Conservation (phyloP, 2,888 invertebrate genomes). For the Matsumyia berberina region DNA sequence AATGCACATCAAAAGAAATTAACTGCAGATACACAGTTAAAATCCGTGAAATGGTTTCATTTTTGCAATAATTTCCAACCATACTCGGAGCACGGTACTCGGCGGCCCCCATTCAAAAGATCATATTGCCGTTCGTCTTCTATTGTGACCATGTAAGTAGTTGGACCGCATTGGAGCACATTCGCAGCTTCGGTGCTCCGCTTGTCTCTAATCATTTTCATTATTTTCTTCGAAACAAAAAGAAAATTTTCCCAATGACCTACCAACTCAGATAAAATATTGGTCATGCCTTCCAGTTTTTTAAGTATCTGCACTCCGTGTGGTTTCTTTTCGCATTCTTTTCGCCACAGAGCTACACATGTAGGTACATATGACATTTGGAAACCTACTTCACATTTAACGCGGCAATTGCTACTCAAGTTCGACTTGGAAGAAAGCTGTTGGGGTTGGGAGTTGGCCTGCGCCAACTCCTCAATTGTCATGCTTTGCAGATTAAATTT, state of each 20-base stretch:
- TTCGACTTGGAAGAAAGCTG: constrained; percentile 15
- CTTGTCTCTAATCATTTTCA: constrained; percentile 6
- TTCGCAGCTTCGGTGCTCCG: constrained; percentile 3
- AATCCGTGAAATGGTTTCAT: constrained; percentile 43
- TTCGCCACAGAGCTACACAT: not conserved
- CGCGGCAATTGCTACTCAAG: constrained; percentile 25
- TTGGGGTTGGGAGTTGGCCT: constrained; percentile 17
- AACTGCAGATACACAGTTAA: not conserved
- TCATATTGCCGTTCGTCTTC: constrained; percentile 21
- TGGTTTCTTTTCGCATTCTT: constrained; percentile 37
- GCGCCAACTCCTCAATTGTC: constrained; percentile 17
- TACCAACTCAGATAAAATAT: constrained; percentile 34
- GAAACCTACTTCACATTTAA: constrained; percentile 41
- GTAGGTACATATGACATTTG: constrained; percentile 25
- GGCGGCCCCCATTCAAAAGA: not conserved
- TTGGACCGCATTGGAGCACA: constrained; percentile 19
- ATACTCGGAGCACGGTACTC: not conserved
- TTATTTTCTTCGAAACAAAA: constrained; percentile 12
- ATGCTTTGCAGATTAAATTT: constrained; percentile 43
- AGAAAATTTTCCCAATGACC: constrained; percentile 23
- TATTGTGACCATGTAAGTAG: constrained; percentile 12
- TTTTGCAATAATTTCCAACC: constrained; percentile 20
- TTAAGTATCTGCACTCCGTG: not conserved
- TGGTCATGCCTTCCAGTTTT: constrained; percentile 41
- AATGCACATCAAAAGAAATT: not conserved